A percentile compares a stretch with the other conserved stretches of the same genome.
Evolutionary conservation across 2,113 vertebrate species (phyloP).

Genomic region (Sphaerodactylus townsendi): DNA sequence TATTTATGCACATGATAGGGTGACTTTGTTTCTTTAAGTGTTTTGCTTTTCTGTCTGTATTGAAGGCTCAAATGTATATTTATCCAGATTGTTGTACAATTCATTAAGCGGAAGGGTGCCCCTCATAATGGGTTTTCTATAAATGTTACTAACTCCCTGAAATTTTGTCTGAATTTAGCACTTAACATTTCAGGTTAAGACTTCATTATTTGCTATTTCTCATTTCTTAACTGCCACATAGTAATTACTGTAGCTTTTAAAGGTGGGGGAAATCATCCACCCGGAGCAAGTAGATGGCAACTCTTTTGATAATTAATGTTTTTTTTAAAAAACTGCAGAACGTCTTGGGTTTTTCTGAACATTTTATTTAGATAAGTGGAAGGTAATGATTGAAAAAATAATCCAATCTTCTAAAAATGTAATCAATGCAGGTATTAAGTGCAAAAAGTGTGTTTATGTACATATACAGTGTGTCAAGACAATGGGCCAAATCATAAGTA

Average conservation of each 20-base stretch:
- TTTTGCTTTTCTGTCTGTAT: background rate
- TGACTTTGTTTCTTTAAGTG: background rate
- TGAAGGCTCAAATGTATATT: background rate
- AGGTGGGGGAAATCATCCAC: background rate
- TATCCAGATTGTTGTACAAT: background rate
- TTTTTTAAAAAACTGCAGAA: constrained; percentile 15
- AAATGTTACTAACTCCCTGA: background rate
- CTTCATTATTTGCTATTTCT: background rate
- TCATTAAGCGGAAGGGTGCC: background rate
- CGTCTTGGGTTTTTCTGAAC: background rate
- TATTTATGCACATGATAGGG: no score
- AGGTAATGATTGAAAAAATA: constrained; percentile 7
- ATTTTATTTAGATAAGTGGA: constrained; percentile 17
- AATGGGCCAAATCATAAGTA: background rate
- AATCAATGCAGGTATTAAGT: constrained; percentile 3
- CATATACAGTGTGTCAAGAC: background rate
- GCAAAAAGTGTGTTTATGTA: background rate
- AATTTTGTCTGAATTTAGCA: background rate
- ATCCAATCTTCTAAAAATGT: background rate
- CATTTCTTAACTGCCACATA: background rate
- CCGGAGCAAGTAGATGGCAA: background rate
- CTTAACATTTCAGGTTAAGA: background rate
- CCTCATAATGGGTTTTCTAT: background rate
- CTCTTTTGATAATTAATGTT: background rate
- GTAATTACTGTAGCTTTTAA: background rate